A percentile compares a stretch with the other conserved stretches of the same genome.
Conservation (phyloP, 2,888 invertebrate genomes). For the Tanypteryx hageni region DNA sequence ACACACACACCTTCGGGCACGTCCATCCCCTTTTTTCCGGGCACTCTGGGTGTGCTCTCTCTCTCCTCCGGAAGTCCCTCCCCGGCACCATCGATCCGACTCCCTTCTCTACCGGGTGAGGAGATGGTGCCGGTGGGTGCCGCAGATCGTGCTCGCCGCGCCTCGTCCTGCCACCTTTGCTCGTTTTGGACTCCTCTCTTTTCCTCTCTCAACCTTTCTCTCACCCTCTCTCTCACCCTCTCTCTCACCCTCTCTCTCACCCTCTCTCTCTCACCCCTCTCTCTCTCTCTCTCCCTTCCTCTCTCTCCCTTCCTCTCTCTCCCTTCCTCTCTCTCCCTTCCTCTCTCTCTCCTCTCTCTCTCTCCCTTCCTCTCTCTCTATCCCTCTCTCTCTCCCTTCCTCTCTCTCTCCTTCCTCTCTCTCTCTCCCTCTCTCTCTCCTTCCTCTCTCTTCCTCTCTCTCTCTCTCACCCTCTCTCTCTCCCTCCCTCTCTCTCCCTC, state of each 20-base stretch:
- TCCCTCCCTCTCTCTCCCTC: neutral
- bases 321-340: too few species aligned
- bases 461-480: neutral
- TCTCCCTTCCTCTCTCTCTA: too few species aligned
- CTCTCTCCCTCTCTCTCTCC: neutral
- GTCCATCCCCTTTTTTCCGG: neutral
- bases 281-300: too few species aligned
- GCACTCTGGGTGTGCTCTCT: neutral
- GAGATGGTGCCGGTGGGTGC: constrained; percentile 18
- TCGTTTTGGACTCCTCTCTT: neutral
- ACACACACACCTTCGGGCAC: neutral
- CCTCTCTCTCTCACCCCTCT: too few species aligned
- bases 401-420: neutral
- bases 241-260: too few species aligned
- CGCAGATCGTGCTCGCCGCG: neutral
- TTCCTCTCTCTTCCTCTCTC: neutral
- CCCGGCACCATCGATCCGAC: neutral
- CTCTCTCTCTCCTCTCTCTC: too few species aligned
- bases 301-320: too few species aligned
- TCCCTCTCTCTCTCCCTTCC: neutral
- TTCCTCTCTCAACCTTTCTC: neutral
- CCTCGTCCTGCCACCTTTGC: neutral
- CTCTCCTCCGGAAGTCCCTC: neutral
- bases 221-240: neutral
- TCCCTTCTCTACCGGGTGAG: neutral